Conservation (phyloP, 1,140 invertebrate genomes). For the Drosophila lacteicornis region DNA sequence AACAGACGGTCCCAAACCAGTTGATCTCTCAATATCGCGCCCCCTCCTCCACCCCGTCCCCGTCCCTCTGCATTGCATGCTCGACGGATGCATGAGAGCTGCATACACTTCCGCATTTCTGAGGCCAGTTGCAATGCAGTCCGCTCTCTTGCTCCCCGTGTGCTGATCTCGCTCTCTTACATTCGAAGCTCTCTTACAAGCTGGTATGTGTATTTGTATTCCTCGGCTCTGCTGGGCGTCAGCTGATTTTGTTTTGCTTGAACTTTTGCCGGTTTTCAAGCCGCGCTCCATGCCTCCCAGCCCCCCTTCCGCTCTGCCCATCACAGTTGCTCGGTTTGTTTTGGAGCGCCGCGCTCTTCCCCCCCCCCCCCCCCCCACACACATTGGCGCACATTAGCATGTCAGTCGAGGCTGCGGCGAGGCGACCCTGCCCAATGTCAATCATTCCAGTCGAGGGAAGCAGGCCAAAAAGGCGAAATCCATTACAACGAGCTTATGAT, state of each 20-base stretch:
- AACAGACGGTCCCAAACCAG: slow-evolving; percentile 60
- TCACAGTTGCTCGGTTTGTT: slow-evolving; percentile 48
- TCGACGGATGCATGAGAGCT: slow-evolving; percentile 58
- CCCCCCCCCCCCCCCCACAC: slow-evolving; percentile 8
- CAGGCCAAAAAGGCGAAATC: slow-evolving; percentile 68
- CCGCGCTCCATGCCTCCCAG: slow-evolving; percentile 28
- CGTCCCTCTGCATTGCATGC: slow-evolving; percentile 63
- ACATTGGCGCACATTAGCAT: slow-evolving; percentile 66
- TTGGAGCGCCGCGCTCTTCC: slow-evolving; percentile 29
- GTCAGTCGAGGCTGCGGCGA: slow-evolving; percentile 59
- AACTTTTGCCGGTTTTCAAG: slow-evolving; percentile 75
- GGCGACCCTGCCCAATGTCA: slow-evolving; percentile 79
- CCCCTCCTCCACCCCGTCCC: slow-evolving; percentile 1
- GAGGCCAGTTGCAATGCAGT: slow-evolving; percentile 34
- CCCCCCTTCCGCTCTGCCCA: slow-evolving; percentile 3
- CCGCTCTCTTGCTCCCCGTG: neutral
- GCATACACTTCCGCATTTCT: slow-evolving; percentile 80
- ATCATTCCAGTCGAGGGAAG: slow-evolving; percentile 68
- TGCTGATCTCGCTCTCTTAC: slow-evolving; percentile 4
- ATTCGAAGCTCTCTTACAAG: slow-evolving; percentile 14
- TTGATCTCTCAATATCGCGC: slow-evolving; percentile 58
- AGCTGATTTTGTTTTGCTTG: slow-evolving; percentile 84
- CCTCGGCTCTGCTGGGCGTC: slow-evolving; percentile 41
- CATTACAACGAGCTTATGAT: slow-evolving; percentile 69
- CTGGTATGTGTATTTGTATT: slow-evolving; percentile 4